Percentiles rank a stretch among this genome's conserved stretches.
Conservation (phyloP, 1,140 invertebrate genomes). For the Drosophila baimaii region DNA sequence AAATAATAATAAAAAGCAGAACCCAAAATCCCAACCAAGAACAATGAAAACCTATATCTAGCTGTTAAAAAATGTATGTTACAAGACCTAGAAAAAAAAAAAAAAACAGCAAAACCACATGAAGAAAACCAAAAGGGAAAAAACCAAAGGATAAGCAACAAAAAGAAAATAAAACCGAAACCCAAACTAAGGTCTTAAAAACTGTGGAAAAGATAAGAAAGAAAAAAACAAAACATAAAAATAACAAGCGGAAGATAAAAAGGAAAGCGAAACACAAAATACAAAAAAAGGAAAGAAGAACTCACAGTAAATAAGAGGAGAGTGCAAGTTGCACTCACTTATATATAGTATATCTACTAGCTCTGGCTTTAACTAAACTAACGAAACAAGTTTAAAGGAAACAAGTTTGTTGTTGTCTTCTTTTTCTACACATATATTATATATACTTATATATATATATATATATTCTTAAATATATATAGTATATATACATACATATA, state of each 20-base stretch:
- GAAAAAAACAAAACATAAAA: not conserved
- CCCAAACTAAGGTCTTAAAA: constrained; percentile 9
- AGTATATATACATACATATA: constrained; percentile 45
- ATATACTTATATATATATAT: constrained; percentile 47
- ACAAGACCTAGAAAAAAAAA: constrained; percentile 28
- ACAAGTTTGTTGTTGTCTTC: constrained; percentile 62
- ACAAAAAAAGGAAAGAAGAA: not conserved
- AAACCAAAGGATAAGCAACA: not conserved
- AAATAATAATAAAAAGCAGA: not conserved
- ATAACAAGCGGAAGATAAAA: not conserved
- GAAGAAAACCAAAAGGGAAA: constrained; percentile 7
- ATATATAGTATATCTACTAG: constrained; percentile 32
- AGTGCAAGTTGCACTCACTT: constrained; percentile 23
- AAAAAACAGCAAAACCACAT: constrained; percentile 16
- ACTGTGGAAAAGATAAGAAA: not conserved
- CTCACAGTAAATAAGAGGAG: constrained; percentile 5
- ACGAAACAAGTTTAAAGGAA: constrained; percentile 42
- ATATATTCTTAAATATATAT: constrained; percentile 47
- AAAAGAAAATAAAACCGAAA: not conserved
- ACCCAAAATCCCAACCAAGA: constrained; percentile 5
- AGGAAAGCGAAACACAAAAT: not conserved
- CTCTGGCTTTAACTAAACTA: constrained; percentile 58
- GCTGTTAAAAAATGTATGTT: constrained; percentile 29
- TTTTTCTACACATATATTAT: constrained; percentile 57
- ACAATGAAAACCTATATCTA: constrained; percentile 35